Conservation (phyloP, 2,888 invertebrate species). For the Chydorus sphaericus region DNA sequence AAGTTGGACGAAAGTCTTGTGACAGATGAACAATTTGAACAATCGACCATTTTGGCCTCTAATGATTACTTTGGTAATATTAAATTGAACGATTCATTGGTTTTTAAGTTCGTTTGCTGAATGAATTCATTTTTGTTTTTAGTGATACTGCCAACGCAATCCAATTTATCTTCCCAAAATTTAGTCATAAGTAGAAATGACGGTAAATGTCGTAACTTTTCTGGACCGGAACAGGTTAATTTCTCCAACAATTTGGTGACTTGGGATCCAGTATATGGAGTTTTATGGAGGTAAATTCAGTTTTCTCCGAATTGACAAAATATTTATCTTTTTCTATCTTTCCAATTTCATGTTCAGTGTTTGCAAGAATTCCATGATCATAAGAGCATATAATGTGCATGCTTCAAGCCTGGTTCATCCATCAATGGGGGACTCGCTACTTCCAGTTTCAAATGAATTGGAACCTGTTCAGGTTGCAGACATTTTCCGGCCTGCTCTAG, state of each 20-base stretch:
- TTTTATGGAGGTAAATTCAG: constrained; percentile 68
- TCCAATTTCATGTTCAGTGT: neutral
- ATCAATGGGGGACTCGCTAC: neutral
- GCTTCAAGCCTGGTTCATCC: constrained; percentile 38
- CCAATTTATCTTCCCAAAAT: constrained; percentile 28
- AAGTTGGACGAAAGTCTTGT: constrained; percentile 85
- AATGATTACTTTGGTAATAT: constrained; percentile 60
- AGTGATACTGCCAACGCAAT: constrained; percentile 70
- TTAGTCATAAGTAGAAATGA: constrained; percentile 61
- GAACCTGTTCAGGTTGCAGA: constrained; percentile 31
- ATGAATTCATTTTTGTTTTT: constrained; percentile 22
- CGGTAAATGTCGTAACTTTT: constrained; percentile 73
- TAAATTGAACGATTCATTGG: too few relatives aligned
- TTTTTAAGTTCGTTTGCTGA: neutral
- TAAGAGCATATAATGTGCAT: constrained; percentile 69
- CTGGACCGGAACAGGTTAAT: constrained; percentile 66
- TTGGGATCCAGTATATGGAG: constrained; percentile 82
- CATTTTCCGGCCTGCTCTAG: constrained; percentile 63
- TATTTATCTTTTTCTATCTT: neutral
- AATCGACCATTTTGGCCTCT: constrained; percentile 79
- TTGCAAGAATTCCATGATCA: constrained; percentile 30
- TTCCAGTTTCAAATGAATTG: constrained; percentile 10
- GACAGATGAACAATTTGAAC: constrained; percentile 71
- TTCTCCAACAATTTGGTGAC: constrained; percentile 64
- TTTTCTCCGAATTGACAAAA: constrained; percentile 6